Evolutionary conservation across 2,888 invertebrate species (phyloP), one percentile per base, ranked within the genome.

Genomic region (Tinea trinotella): DNA sequence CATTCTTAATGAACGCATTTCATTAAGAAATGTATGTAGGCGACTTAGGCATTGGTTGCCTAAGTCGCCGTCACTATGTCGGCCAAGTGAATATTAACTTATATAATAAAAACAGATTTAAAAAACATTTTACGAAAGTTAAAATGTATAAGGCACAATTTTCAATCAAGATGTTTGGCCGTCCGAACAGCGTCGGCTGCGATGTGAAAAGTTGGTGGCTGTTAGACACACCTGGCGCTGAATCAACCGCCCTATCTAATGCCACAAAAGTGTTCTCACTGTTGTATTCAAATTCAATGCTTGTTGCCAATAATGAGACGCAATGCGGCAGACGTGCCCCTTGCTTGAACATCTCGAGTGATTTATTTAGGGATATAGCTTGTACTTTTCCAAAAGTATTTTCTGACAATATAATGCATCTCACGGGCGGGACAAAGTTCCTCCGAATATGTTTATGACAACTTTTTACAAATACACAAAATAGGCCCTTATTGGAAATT

Each of bases 251-350:
- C 19, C 48, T 20, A 18, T 48, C 20, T 17, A 17, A 20, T 22
- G 50, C 50, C 50, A 50, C 50, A 24, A 24, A 46, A 24, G 13
- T 24, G 22, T 50, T 50, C 22, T 50, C 9, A 50, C 13, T 12
- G 52, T 35, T 35, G 40, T 22, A 53, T 53, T 53, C 53, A 53
- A 36, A 53, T 53, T 53, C 53, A 53, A 53, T 53, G 12, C 53
- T n/a, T 36, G 40, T 53, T 36, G 19, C 20, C 53, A 53, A 53
- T 53, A 53, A 53, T 53, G 53, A 40, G 53, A 53, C 53, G 53
- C 53, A 53, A 19, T 53, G 53, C 53, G 53, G 53, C 40, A 53
- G 36, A 36, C 53, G 46, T 46, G 46, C 40, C 17, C 40, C 46
- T 19, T 19, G 46, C 46, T 17, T 46, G 46, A 46, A 46, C 46